Percentiles rank a stretch among this genome's conserved stretches.
Evolutionary conservation across 2,888 invertebrate species (phyloP).

Genomic region (Agrochola circellaris): DNA sequence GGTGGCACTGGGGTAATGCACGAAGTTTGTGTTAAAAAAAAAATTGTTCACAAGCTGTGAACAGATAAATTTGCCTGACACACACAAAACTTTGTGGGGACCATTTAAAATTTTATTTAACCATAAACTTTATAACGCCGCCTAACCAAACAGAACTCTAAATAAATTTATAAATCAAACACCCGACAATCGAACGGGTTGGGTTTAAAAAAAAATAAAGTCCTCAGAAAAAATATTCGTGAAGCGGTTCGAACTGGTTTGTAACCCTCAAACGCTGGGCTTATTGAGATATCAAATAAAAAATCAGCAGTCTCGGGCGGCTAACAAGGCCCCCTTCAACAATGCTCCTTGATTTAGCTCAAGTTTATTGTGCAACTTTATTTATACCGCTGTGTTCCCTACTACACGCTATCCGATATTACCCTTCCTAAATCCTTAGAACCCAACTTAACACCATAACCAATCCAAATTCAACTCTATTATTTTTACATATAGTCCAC

Average conservation of each 20-base stretch:
- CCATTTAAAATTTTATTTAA: slow-evolving; percentile 71
- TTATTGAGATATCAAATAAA: slow-evolving; percentile 91
- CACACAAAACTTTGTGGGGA: slow-evolving; percentile 66
- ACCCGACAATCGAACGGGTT: slow-evolving; percentile 72
- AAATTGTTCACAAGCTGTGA: slow-evolving; percentile 54
- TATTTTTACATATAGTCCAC: fast-evolving
- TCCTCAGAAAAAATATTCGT: slow-evolving; percentile 76
- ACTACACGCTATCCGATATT: slow-evolving; percentile 81
- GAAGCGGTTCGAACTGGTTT: slow-evolving; percentile 76
- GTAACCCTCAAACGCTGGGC: slow-evolving; percentile 83
- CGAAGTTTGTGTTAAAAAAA: slow-evolving; percentile 54
- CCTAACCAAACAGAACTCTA: slow-evolving; percentile 81
- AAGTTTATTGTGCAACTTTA: slow-evolving; percentile 89
- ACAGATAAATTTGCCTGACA: slow-evolving; percentile 67
- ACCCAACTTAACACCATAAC: slow-evolving; percentile 34
- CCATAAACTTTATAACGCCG: slow-evolving; percentile 79
- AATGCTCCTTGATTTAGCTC: slow-evolving; percentile 89
- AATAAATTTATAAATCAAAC: slow-evolving; percentile 89
- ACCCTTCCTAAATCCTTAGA: slow-evolving; percentile 62
- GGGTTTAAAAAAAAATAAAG: slow-evolving; percentile 65
- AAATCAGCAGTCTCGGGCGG: slow-evolving; percentile 87
- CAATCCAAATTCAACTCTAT: slow-evolving; percentile 60
- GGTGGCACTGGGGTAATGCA: slow-evolving; percentile 40
- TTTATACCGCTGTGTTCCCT: slow-evolving; percentile 86
- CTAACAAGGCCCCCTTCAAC: slow-evolving; percentile 87